These are phyloP conservation scores for Mactromeris polynyma DNA, from an alignment of 2,888 invertebrate genomes.

Conservation along the genomic window DNA sequence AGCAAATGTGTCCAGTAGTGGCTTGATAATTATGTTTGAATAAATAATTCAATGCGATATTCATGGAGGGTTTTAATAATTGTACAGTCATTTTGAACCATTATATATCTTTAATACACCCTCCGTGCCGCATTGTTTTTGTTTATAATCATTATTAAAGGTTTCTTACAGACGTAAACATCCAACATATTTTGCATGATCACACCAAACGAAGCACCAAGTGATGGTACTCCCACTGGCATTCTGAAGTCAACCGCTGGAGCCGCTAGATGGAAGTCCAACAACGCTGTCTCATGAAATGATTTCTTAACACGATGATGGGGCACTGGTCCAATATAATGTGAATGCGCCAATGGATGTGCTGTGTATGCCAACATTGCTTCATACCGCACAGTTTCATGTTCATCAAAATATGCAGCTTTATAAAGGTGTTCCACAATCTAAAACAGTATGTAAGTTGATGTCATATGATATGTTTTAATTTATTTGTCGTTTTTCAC, in stretches of 20 bases:
- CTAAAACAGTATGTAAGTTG: slow-evolving; percentile 48
- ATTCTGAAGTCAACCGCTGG: slow-evolving; percentile 78
- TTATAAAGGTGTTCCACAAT: slow-evolving; percentile 70
- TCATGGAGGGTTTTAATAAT: too few species aligned
- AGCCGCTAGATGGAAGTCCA: slow-evolving; percentile 69
- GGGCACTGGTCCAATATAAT: background rate
- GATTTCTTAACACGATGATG: background rate
- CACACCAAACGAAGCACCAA: slow-evolving; percentile 80
- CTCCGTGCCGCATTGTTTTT: too few species aligned
- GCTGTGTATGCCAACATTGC: slow-evolving; percentile 70
- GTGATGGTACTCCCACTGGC: slow-evolving; percentile 68
- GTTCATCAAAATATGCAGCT: slow-evolving; percentile 72
- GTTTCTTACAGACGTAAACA: slow-evolving; percentile 72
- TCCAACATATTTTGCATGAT: slow-evolving; percentile 75
- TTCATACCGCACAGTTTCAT: slow-evolving; percentile 76
- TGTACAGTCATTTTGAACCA: too few species aligned
- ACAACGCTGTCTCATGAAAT: background rate
- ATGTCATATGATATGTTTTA: too few species aligned
- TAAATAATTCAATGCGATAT: too few species aligned
- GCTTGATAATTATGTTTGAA: too few species aligned
- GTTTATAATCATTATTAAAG: too few species aligned
- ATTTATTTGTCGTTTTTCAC: too few species aligned
- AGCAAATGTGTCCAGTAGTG: too few species aligned
- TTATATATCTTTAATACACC: too few species aligned
- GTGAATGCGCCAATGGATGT: slow-evolving; percentile 64